Conservation (phyloP, 2,113 vertebrate species). For the Xiphophorus hellerii region DNA sequence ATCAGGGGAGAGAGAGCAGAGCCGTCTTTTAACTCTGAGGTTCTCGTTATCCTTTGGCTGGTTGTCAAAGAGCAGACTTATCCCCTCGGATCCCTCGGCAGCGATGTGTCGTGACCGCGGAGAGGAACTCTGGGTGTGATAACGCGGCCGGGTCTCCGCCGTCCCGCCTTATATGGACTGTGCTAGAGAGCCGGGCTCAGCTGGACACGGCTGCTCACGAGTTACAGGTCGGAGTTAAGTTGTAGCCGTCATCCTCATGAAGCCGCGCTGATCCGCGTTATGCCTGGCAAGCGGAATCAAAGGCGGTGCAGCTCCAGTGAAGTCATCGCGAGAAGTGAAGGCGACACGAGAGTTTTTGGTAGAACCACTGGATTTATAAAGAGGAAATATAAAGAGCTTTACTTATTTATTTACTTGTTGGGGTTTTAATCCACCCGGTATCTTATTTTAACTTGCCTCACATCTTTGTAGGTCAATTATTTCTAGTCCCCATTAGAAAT, state of each 20-base stretch:
- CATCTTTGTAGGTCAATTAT: no score
- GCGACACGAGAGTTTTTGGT: not conserved
- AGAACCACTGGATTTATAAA: not conserved
- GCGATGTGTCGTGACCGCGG: slow-evolving; percentile 59
- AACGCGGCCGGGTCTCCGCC: slow-evolving; percentile 42
- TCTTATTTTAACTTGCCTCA: no score
- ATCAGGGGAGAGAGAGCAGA: slow-evolving; percentile 40
- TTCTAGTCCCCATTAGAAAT: no score
- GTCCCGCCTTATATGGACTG: slow-evolving; percentile 62
- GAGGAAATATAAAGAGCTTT: no score
- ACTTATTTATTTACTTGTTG: no score
- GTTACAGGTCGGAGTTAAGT: slow-evolving; percentile 39
- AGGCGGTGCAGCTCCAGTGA: not conserved
- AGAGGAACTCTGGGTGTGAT: slow-evolving; percentile 61
- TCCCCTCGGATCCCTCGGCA: slow-evolving; percentile 61
- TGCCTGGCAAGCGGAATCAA: not conserved
- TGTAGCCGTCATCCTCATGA: slow-evolving; percentile 5
- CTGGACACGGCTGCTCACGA: slow-evolving; percentile 13
- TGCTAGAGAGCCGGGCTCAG: slow-evolving; percentile 35
- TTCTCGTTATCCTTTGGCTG: slow-evolving; percentile 73
- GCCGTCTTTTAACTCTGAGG: slow-evolving; percentile 38
- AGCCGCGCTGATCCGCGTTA: slow-evolving; percentile 13
- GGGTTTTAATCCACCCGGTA: no score
- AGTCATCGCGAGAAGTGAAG: not conserved
- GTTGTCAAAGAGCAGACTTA: slow-evolving; percentile 52